phyloP scores from a whole-genome alignment of 2,888 invertebrate species.

The Andrena marginata region DNA sequence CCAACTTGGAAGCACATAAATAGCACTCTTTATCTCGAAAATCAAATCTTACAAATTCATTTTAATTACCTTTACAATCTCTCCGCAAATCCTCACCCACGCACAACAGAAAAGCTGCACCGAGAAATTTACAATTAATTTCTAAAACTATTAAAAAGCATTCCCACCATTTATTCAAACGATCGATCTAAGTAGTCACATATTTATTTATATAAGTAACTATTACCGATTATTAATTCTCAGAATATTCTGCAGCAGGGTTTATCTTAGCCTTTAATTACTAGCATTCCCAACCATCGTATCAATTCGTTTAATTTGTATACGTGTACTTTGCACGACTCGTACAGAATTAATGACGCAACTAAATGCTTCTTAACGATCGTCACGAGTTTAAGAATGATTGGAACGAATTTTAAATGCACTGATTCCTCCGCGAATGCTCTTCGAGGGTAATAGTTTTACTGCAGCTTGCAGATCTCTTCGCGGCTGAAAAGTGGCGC shows the following conservation, averaged over 20 bases:
- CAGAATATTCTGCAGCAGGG: too few species aligned
- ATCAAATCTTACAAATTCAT: neutral
- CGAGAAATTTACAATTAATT: neutral
- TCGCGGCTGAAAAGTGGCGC: conserved; percentile 1
- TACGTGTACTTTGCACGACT: too few species aligned
- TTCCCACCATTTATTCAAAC: too few species aligned
- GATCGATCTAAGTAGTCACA: too few species aligned
- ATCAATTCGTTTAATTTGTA: too few species aligned
- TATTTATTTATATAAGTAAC: too few species aligned
- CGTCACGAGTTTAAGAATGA: neutral
- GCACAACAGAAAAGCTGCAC: neutral
- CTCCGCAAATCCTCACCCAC: neutral
- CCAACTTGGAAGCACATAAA: neutral
- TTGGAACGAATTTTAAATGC: conserved; percentile 35
- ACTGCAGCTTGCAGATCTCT: conserved; percentile 28
- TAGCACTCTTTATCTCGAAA: neutral
- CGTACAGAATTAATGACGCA: too few species aligned
- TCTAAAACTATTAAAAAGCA: neutral
- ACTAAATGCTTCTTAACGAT: neutral
- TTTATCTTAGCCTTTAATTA: too few species aligned
- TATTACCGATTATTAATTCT: too few species aligned
- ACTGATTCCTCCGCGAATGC: conserved; percentile 12
- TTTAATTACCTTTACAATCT: neutral
- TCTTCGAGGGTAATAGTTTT: conserved; percentile 27
- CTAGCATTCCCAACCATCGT: too few species aligned